phyloP scores from a whole-genome alignment of 2,888 invertebrate genomes.

The Drosophila percnosoma region DNA sequence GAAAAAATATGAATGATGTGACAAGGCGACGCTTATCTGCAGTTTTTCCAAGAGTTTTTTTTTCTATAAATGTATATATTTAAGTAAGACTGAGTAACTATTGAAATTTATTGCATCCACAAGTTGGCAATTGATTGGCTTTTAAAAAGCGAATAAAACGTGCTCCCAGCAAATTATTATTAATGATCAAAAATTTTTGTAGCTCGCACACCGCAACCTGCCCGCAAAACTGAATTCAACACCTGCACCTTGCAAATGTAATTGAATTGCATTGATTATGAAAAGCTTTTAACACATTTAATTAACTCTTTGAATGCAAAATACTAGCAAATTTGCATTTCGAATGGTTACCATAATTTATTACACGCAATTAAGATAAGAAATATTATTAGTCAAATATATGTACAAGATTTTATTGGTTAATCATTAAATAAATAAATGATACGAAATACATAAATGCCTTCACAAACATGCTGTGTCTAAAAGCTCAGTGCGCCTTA shows the following conservation, averaged over 20 bases:
- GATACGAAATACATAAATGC: neutral
- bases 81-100: slow-evolving; percentile 48
- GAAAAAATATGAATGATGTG: slow-evolving; percentile 71
- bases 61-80: slow-evolving; percentile 37
- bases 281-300: slow-evolving; percentile 71
- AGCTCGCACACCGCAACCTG: neutral
- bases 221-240: slow-evolving; percentile 29
- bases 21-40: slow-evolving; percentile 66
- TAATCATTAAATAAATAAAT: slow-evolving; percentile 13
- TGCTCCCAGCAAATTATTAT: slow-evolving; percentile 60
- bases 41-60: slow-evolving; percentile 32
- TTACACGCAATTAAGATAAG: slow-evolving; percentile 54
- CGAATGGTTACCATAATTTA: slow-evolving; percentile 37
- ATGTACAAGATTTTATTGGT: slow-evolving; percentile 2
- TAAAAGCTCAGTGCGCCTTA: slow-evolving; percentile 38
- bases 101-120: slow-evolving; percentile 73
- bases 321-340: slow-evolving; percentile 32
- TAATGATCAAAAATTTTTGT: slow-evolving; percentile 35
- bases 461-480: slow-evolving; percentile 3
- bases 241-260: slow-evolving; percentile 49
- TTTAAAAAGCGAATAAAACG: slow-evolving; percentile 63
- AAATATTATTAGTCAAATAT: slow-evolving; percentile 23
- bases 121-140: slow-evolving; percentile 72
- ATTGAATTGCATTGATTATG: slow-evolving; percentile 39
- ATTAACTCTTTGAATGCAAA: slow-evolving; percentile 49